These are phyloP conservation scores for Todiramphus saurophagus DNA, from an alignment of 2,113 vertebrate genomes.

Conservation along the genomic window DNA sequence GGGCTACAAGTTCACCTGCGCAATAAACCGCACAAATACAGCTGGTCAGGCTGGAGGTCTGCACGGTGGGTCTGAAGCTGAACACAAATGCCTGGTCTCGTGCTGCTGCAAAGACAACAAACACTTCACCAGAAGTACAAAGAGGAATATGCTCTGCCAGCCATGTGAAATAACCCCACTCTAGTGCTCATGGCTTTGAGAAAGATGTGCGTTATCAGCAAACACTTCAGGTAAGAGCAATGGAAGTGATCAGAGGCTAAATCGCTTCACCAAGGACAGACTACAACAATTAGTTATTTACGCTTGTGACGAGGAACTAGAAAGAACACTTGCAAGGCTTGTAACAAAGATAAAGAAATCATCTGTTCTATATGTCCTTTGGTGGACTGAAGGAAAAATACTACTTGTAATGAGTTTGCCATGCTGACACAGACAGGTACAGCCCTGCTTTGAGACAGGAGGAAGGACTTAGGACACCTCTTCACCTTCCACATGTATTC, in stretches of 20 bases:
- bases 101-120: neutral
- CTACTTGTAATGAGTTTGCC: neutral
- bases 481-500: neutral
- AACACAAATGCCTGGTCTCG: neutral
- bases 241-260: neutral
- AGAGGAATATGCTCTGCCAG: neutral
- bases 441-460: neutral
- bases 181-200: neutral
- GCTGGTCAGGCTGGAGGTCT: neutral
- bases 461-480: neutral
- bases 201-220: neutral
- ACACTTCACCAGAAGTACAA: neutral
- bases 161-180: neutral
- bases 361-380: neutral
- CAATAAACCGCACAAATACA: neutral
- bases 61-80: accelerated
- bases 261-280: neutral
- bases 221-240: neutral
- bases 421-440: neutral
- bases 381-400: neutral
- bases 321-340: neutral
- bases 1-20: neutral
- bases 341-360: neutral
- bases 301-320: neutral
- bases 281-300: neutral